Base-by-base conservation (phyloP, 2,113 vertebrate species). In the Nothocercus julius region DNA sequence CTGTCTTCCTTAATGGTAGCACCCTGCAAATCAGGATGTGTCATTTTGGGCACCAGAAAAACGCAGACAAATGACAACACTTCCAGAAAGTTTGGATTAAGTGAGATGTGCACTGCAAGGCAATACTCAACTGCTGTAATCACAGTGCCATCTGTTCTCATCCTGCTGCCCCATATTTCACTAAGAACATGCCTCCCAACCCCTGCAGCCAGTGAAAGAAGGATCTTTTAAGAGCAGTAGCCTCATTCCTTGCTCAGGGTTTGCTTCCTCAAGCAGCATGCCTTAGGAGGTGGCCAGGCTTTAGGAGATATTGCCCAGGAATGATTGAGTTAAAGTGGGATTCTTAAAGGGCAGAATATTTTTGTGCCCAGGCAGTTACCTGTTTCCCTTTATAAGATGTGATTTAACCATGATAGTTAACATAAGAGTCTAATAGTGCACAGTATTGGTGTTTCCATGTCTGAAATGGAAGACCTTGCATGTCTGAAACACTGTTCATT, bases 71-170 rank as follows among this genome's bases (percentile, higher is more conserved):
- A 80, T 74, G 64, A 32, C 64, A 91, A 11, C 40, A 30, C 51
- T 82, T 53, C 27, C 0, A 1, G 62, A 66, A 94, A 82, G 91
- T 89, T 80, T 77, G 91, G 70, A 92, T 96, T 87, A 85, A 95
- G 58, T n/a, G 87, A 87, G 79, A 79, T 91, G 89, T 85, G 54
- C 40, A 74, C 61, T 51, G 38, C 22, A 9, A 83, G 91, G 63
- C 68, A 82, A 13, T 73, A 42, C 42, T 87, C 59, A 47, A 1
- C 1, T 28, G 40, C 86, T 74, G 56, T 95, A 87, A 92, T 93
- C 87, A 38, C 91, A 1, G 2, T 62, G 56, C 91, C 91, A 89
- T 93, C 91, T 96, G 94, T 87, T 95, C 87, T 85, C 82, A 77
- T 95, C 89, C 75, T 82, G 78, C 73, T 82, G 86, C 90, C 83